Evolutionary conservation across 2,888 invertebrate species (phyloP).

Genomic region (Formica aserva): DNA sequence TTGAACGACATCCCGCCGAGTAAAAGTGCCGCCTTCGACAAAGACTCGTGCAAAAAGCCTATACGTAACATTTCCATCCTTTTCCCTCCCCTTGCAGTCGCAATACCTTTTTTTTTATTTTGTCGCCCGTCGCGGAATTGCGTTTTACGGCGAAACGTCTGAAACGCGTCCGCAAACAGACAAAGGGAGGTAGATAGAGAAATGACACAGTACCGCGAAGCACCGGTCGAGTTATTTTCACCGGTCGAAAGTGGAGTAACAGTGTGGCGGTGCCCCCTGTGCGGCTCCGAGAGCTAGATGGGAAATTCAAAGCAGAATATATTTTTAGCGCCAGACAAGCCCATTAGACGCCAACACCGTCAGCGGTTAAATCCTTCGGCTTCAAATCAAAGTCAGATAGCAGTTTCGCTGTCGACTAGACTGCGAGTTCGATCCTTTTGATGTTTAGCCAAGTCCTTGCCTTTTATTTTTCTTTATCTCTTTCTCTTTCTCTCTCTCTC

Average conservation of each 20-base stretch:
- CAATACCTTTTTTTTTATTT: constrained; percentile 60
- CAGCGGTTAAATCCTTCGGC: constrained; percentile 74
- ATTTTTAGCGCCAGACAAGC: constrained; percentile 78
- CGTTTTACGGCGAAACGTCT: constrained; percentile 61
- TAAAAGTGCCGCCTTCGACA: constrained; percentile 61
- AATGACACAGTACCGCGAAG: constrained; percentile 66
- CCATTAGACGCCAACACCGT: constrained; percentile 78
- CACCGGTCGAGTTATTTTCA: constrained; percentile 77
- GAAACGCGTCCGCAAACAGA: constrained; percentile 56
- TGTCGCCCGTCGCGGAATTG: constrained; percentile 45
- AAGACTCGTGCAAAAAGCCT: constrained; percentile 67
- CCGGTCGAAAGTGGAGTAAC: constrained; percentile 77
- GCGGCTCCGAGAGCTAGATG: constrained; percentile 45
- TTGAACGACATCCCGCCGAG: constrained; percentile 60
- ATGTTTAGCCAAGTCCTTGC: constrained; percentile 30
- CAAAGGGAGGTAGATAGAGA: constrained; percentile 71
- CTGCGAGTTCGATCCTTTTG: constrained; percentile 53
- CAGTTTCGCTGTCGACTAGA: constrained; percentile 33
- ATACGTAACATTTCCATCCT: constrained; percentile 65
- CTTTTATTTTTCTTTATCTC: background rate
- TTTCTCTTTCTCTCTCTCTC: background rate
- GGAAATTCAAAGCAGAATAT: constrained; percentile 78
- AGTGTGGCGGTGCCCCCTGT: constrained; percentile 50
- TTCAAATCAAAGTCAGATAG: constrained; percentile 75
- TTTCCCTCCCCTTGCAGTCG: constrained; percentile 30